Evolutionary conservation across 2,888 invertebrate genomes (phyloP), one percentile per base, ranked within the genome.

Genomic region (Acronicta leporina): DNA sequence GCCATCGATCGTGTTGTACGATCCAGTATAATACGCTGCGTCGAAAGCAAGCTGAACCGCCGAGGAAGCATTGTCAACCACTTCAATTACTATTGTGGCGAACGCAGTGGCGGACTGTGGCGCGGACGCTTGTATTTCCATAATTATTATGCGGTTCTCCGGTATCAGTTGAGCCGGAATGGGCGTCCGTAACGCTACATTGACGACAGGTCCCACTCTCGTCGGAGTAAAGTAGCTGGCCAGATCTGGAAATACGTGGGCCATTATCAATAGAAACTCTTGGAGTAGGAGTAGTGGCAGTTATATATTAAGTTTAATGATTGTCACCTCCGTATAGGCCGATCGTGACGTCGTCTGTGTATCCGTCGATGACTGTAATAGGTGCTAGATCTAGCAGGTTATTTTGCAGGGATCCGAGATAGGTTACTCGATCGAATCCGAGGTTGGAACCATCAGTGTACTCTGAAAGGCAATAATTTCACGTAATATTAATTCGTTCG

Each of bases 311-410:
- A n/a, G 14, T 6, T 20, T 2, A 0, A 16, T 14, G 40, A 14
- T 25, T n/a, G 2, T 25, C 40, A 49, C 48, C 48, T 59, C 71
- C 71, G 10, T 50, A 43, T 38, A 73, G 30, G 13, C 35, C 49
- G 25, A 82, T 80, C 5, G 45, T 25, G 9, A 85, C 81, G 27
- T 72, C 62, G 7, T 63, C 11, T 1, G 66, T 68, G 56, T 75
- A 81, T 33, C 82, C 84, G 48, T 77, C 71, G 5, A 51, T 68
- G 16, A 85, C 69, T 6, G 65, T 70, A n/a, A 85, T 83, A 2
- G 77, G 53, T 35, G 66, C 62, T 38, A 84, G 49, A 8, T 52
- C 53, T n/a, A 56, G 35, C 11, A 25, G 33, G 30, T 59, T 52
- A 33, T 63, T 63, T 44, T 63, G 45, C 11, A 77, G 54, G 10